phyloP scores from a whole-genome alignment of 2,113 vertebrate genomes.

The Apeltes quadracus region DNA sequence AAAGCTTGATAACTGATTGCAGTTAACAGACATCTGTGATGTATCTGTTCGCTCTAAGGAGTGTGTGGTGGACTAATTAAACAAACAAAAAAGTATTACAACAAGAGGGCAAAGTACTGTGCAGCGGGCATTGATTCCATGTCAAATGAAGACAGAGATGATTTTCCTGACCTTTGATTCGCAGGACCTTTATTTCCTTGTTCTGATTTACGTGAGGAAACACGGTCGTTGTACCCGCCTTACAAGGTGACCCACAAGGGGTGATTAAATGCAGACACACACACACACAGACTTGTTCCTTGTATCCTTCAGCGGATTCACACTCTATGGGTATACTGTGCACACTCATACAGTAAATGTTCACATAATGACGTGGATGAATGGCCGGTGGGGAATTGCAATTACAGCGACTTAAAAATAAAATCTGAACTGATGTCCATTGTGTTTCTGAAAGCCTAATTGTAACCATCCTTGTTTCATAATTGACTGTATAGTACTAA shows the following conservation, averaged over 20 bases:
- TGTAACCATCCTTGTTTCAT: constrained; percentile 53
- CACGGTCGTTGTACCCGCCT: constrained; percentile 52
- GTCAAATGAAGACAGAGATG: constrained; percentile 75
- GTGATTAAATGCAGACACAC: constrained; percentile 64
- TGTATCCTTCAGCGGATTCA: constrained; percentile 45
- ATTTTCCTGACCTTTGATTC: constrained; percentile 66
- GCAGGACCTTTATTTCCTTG: constrained; percentile 66
- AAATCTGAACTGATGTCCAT: constrained; percentile 53
- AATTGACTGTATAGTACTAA: constrained; percentile 70
- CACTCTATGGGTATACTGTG: constrained; percentile 4
- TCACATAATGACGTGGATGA: constrained; percentile 16
- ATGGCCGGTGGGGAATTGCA: constrained; percentile 8
- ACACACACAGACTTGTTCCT: constrained; percentile 16
- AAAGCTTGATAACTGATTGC: constrained; percentile 60
- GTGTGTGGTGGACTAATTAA: constrained; percentile 71
- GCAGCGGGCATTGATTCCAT: constrained; percentile 68
- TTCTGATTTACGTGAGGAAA: constrained; percentile 71
- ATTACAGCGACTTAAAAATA: constrained; percentile 29
- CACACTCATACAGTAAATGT: neutral
- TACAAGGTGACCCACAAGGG: constrained; percentile 58
- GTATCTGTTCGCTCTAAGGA: constrained; percentile 65
- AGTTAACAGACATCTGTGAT: constrained; percentile 62
- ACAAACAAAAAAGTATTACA: constrained; percentile 61
- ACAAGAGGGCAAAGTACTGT: constrained; percentile 60
- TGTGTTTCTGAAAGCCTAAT: constrained; percentile 64